Percentiles rank a stretch among this genome's conserved stretches.
Conservation (phyloP, 2,797 vertebrate genomes). For the Staurois parvus region DNA sequence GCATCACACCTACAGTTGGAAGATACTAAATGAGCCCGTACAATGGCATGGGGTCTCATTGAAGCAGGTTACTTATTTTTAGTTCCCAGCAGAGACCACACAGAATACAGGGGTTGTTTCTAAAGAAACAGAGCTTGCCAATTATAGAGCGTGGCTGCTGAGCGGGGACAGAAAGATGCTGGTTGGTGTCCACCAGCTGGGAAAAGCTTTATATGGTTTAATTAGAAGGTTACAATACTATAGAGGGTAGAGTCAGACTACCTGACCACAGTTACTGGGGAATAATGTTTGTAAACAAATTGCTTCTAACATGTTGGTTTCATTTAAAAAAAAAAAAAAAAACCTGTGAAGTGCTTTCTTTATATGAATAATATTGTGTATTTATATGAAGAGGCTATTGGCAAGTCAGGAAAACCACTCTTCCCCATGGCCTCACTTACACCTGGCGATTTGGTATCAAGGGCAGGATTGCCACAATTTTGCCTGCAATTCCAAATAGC, state of each 20-base stretch:
- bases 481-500: too few relatives aligned
- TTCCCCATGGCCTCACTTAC: too few relatives aligned
- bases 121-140: slow-evolving; percentile 4
- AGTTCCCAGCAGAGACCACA: not conserved
- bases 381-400: too few relatives aligned
- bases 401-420: too few relatives aligned
- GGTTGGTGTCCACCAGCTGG: slow-evolving; percentile 44
- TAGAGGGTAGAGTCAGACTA: not conserved
- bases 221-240: slow-evolving; percentile 31
- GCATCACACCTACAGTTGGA: slow-evolving; percentile 1
- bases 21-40: slow-evolving; percentile 19
- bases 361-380: too few relatives aligned
- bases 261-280: not conserved
- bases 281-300: too few relatives aligned
- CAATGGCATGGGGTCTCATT: not conserved
- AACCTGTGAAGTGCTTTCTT: too few relatives aligned
- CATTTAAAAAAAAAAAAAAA: too few relatives aligned
- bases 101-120: not conserved
- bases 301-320: not conserved
- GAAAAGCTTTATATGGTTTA: not conserved
- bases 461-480: too few relatives aligned
- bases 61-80: slow-evolving; percentile 11
- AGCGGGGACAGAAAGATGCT: slow-evolving; percentile 34
- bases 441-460: too few relatives aligned
- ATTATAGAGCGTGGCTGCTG: slow-evolving; percentile 39